Conservation (phyloP, 2,113 vertebrate genomes). For the Elachura formosa region DNA sequence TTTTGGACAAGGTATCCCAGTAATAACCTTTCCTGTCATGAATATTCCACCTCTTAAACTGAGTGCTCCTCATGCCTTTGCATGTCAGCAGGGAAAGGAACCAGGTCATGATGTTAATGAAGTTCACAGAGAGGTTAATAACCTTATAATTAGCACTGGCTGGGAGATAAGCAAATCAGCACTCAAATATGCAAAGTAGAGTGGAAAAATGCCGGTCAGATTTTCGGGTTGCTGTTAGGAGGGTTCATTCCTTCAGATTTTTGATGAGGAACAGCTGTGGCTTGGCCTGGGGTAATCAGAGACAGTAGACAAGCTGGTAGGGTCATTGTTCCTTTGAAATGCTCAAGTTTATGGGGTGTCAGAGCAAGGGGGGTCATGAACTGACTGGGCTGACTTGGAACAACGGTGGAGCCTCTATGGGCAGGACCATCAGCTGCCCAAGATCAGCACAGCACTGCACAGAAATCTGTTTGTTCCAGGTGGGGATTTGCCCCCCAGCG, state of each 20-base stretch:
- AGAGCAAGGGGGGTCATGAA: neutral
- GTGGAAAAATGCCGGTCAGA: neutral
- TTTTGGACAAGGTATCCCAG: neutral
- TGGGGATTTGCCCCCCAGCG: neutral
- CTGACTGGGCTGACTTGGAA: neutral
- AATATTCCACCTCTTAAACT: neutral
- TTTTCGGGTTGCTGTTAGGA: neutral
- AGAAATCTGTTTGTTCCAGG: neutral
- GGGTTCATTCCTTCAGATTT: neutral
- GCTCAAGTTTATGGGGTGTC: conserved; percentile 23
- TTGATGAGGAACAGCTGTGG: neutral
- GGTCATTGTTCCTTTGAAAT: conserved; percentile 36
- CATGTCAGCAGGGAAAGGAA: conserved; percentile 10
- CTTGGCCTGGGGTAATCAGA: conserved; percentile 16
- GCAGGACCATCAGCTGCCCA: neutral
- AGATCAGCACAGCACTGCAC: neutral
- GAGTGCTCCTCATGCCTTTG: conserved; percentile 42
- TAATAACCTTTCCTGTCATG: neutral
- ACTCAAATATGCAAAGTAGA: neutral
- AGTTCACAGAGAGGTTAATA: conserved; percentile 53
- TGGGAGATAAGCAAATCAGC: conserved; percentile 21
- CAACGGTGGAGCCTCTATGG: neutral
- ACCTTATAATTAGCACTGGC: conserved; percentile 7
- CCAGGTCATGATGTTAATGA: conserved; percentile 9
- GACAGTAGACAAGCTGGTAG: conserved; percentile 9